A percentile compares a stretch with the other conserved stretches of the same genome.
Evolutionary conservation across 2,797 vertebrate species (phyloP).

Genomic region (Semotilus atromaculatus): DNA sequence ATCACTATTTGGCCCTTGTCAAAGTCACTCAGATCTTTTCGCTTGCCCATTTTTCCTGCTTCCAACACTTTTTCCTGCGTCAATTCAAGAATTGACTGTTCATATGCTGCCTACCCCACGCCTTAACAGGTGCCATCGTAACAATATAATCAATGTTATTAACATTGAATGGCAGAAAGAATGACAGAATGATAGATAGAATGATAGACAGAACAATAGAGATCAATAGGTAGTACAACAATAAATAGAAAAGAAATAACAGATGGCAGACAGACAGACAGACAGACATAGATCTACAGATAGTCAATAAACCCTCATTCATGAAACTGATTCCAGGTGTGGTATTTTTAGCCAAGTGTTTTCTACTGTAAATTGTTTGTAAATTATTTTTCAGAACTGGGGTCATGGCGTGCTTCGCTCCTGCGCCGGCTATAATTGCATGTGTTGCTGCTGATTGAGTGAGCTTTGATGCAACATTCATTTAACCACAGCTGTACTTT

Average conservation of each 20-base stretch:
- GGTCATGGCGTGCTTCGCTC: slow-evolving; percentile 22
- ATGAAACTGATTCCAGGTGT: slow-evolving; percentile 13
- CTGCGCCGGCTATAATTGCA: slow-evolving; percentile 45
- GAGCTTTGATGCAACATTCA: slow-evolving; percentile 59
- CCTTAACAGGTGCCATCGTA: not conserved
- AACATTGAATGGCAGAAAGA: not conserved
- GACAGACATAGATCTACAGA: not conserved
- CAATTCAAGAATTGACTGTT: too few relatives aligned
- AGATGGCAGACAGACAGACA: too few relatives aligned
- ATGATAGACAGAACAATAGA: not conserved
- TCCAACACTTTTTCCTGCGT: too few relatives aligned
- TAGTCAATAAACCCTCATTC: not conserved
- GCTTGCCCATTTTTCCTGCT: too few relatives aligned
- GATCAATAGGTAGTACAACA: not conserved
- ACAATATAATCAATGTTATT: not conserved
- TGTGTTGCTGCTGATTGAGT: slow-evolving; percentile 56
- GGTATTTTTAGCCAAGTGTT: slow-evolving; percentile 3
- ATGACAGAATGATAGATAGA: not conserved
- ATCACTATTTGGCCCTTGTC: not conserved
- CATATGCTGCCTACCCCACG: too few relatives aligned
- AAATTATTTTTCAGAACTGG: slow-evolving; percentile 35
- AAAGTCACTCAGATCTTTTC: too few relatives aligned
- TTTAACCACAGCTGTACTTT: slow-evolving; percentile 58
- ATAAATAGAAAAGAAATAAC: not conserved
- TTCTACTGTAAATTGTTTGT: slow-evolving; percentile 17